Conservation (phyloP, 2,797 vertebrate genomes). For the Acrocephalus scirpaceus region DNA sequence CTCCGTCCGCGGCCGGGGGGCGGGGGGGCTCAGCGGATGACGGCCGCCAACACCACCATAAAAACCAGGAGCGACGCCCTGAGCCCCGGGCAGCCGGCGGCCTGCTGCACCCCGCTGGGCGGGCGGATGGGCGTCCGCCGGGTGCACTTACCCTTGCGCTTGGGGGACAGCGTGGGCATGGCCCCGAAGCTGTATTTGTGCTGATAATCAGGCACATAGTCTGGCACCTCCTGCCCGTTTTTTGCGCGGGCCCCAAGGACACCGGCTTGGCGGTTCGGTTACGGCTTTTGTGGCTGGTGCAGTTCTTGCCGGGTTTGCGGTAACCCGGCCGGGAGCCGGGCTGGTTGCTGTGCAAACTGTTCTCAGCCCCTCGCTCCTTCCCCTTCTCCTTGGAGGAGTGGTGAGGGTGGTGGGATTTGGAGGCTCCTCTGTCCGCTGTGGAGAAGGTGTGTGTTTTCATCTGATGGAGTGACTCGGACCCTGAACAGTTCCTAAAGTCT, state of each 20-base stretch:
- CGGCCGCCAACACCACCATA: slow-evolving; percentile 82
- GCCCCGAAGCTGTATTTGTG: slow-evolving; percentile 86
- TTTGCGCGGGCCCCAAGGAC: slow-evolving; percentile 78
- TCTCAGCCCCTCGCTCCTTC: slow-evolving; percentile 53
- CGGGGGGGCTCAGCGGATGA: slow-evolving; percentile 86
- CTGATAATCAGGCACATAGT: slow-evolving; percentile 91
- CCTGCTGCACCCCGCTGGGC: slow-evolving; percentile 96
- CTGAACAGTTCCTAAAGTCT: slow-evolving; percentile 90
- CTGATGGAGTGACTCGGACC: slow-evolving; percentile 91
- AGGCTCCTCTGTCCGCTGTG: slow-evolving; percentile 82
- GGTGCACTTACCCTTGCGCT: slow-evolving; percentile 93
- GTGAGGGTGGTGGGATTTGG: slow-evolving; percentile 83
- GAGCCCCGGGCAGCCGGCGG: slow-evolving; percentile 78
- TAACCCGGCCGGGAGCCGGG: slow-evolving; percentile 78
- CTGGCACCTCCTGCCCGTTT: slow-evolving; percentile 86
- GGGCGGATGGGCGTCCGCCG: slow-evolving; percentile 90
- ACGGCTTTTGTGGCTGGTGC: slow-evolving; percentile 88
- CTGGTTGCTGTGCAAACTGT: slow-evolving; percentile 78
- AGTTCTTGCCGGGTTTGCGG: slow-evolving; percentile 90
- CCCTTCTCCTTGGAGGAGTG: slow-evolving; percentile 75
- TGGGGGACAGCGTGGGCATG: slow-evolving; percentile 85
- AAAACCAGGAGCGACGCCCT: slow-evolving; percentile 76
- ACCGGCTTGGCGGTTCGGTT: slow-evolving; percentile 73
- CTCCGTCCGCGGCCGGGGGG: not conserved
- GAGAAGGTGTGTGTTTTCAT: slow-evolving; percentile 88